Percentiles rank a stretch among this genome's conserved stretches.
These are phyloP conservation scores for Syritta pipiens DNA, from an alignment of 2,888 invertebrate species.

Conservation along the genomic window DNA sequence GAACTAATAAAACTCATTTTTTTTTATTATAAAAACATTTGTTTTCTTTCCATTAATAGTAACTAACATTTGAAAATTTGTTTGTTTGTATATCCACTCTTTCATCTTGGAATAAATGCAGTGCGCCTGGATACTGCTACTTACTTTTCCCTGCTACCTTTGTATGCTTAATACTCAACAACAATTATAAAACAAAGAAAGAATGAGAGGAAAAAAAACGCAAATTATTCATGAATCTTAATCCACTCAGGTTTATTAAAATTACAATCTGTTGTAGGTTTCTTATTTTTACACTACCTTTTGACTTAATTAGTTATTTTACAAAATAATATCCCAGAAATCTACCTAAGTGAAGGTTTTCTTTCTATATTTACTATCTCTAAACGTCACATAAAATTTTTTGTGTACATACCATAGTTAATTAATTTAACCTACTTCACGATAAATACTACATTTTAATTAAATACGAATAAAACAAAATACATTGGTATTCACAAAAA, in stretches of 20 bases:
- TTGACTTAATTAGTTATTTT: slow-evolving; percentile 30
- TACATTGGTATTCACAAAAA: slow-evolving; percentile 11
- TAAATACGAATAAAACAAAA: slow-evolving; percentile 12
- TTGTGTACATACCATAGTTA: too few species aligned
- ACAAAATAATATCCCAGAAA: slow-evolving; percentile 46
- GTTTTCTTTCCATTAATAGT: too few species aligned
- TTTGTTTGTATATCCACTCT: too few species aligned
- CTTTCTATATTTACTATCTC: background rate
- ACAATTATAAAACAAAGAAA: too few species aligned
- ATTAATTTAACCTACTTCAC: slow-evolving; percentile 17
- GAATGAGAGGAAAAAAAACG: too few species aligned
- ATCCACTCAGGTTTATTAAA: slow-evolving; percentile 29
- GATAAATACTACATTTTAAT: slow-evolving; percentile 8
- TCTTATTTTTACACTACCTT: slow-evolving; percentile 8
- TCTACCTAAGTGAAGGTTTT: background rate
- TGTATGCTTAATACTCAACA: too few species aligned
- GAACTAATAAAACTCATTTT: too few species aligned
- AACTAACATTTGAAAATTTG: too few species aligned
- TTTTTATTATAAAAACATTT: too few species aligned
- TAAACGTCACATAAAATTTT: slow-evolving; percentile 16
- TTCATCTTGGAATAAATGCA: too few species aligned
- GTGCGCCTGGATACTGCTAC: too few species aligned
- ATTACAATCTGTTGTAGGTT: slow-evolving; percentile 44
- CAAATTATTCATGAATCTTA: slow-evolving; percentile 5
- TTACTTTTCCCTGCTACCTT: too few species aligned